phyloP scores from a whole-genome alignment of 2,113 vertebrate genomes.

The Laticauda laticaudata region DNA sequence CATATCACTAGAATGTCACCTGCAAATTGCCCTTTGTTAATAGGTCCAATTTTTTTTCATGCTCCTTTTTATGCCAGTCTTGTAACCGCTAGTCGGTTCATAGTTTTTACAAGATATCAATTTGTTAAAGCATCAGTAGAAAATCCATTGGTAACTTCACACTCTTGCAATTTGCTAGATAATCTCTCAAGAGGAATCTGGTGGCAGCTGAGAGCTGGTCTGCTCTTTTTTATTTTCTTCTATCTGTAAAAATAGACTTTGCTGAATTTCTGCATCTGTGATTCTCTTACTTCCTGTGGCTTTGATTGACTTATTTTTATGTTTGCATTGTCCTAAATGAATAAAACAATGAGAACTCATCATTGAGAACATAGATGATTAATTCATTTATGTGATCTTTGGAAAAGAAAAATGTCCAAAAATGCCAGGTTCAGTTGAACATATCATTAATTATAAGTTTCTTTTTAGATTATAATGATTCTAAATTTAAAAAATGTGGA shows the following conservation, averaged over 20 bases:
- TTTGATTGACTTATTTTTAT: not conserved
- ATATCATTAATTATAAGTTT: not conserved
- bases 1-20: not conserved
- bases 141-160: not conserved
- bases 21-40: not conserved
- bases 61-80: not conserved
- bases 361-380: not conserved
- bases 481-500: not conserved
- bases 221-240: not conserved
- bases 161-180: not conserved
- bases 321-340: not conserved
- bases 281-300: not conserved
- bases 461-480: not conserved
- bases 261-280: not conserved
- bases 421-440: not conserved
- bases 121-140: not conserved
- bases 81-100: not conserved
- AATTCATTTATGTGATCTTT: not conserved
- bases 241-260: not conserved
- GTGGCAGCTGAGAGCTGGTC: not conserved
- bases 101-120: not conserved
- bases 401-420: not conserved
- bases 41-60: not conserved
- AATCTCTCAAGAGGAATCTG: too few relatives aligned
- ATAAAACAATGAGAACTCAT: not conserved